phyloP scores from a whole-genome alignment of 2,888 invertebrate genomes.

The Rugalucina vietnamica region DNA sequence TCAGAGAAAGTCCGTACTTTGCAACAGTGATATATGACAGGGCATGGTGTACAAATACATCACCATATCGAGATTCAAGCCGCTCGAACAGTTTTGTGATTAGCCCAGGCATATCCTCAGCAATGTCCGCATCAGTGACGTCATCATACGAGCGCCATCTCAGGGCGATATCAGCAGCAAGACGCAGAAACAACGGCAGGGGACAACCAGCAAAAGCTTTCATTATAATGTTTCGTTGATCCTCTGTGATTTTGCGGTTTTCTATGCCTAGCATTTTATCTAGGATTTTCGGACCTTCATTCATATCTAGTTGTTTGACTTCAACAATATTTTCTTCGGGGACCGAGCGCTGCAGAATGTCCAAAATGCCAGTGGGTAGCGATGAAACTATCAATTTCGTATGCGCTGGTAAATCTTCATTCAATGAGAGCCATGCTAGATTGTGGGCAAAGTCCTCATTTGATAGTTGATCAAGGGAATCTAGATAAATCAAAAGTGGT shows the following conservation, averaged over 20 bases:
- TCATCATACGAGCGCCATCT: slow-evolving; percentile 74
- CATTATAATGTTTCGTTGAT: slow-evolving; percentile 66
- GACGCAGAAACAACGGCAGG: slow-evolving; percentile 75
- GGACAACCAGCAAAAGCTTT: slow-evolving; percentile 70
- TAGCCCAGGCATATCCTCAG: slow-evolving; percentile 70
- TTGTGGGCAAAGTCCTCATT: slow-evolving; percentile 70
- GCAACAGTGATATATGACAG: slow-evolving; percentile 76
- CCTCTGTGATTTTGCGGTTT: slow-evolving; percentile 66
- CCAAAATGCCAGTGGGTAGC: slow-evolving; percentile 67
- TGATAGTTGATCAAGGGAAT: slow-evolving; percentile 76
- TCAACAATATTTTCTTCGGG: slow-evolving; percentile 58
- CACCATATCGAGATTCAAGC: slow-evolving; percentile 69
- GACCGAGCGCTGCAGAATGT: slow-evolving; percentile 64
- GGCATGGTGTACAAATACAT: slow-evolving; percentile 69
- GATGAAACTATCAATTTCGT: slow-evolving; percentile 73
- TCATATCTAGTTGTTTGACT: slow-evolving; percentile 61
- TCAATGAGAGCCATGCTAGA: slow-evolving; percentile 73
- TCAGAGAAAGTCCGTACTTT: slow-evolving; percentile 70
- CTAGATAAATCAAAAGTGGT: slow-evolving; percentile 71
- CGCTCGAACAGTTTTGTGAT: slow-evolving; percentile 74
- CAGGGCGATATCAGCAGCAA: slow-evolving; percentile 71
- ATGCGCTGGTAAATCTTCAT: slow-evolving; percentile 66
- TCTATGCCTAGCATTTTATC: slow-evolving; percentile 64
- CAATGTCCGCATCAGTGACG: slow-evolving; percentile 52
- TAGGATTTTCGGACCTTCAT: slow-evolving; percentile 69